Evolutionary conservation across 2,888 invertebrate genomes (phyloP).

Genomic region (Melangyna quadrimaculata): DNA sequence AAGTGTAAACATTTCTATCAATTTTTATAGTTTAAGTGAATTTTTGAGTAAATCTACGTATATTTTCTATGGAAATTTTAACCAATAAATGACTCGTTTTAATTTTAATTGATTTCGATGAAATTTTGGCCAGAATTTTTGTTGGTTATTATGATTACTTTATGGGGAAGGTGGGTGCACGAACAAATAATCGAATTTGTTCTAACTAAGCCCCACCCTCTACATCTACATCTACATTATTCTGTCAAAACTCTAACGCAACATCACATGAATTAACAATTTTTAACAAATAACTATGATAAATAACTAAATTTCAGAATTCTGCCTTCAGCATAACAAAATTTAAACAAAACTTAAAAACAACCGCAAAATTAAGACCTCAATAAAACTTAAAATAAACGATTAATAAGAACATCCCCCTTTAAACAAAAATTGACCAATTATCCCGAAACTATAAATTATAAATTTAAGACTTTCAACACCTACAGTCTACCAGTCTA

Average conservation of each 20-base stretch:
- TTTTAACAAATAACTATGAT: background rate
- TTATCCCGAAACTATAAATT: constrained; percentile 37
- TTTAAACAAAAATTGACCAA: constrained; percentile 40
- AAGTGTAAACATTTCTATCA: too few relatives aligned
- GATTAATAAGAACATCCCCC: background rate
- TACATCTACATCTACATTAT: too few relatives aligned
- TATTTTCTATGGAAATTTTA: too few relatives aligned
- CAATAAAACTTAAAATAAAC: constrained; percentile 7
- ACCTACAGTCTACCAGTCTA: background rate
- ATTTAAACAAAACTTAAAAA: background rate
- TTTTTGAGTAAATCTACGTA: too few relatives aligned
- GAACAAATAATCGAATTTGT: too few relatives aligned
- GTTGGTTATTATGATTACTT: too few relatives aligned
- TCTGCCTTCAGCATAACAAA: background rate
- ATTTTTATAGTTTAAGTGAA: too few relatives aligned
- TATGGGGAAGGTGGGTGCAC: too few relatives aligned
- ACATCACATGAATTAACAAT: background rate
- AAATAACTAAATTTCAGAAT: background rate
- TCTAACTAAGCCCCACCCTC: too few relatives aligned
- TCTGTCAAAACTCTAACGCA: background rate
- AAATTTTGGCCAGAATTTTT: too few relatives aligned
- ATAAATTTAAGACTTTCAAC: constrained; percentile 22
- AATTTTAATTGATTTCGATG: too few relatives aligned
- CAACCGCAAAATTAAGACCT: constrained; percentile 37
- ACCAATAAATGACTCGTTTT: too few relatives aligned